Percentiles rank a stretch among this genome's conserved stretches.
phyloP scores from a whole-genome alignment of 2,797 vertebrate species.

The Gymnoscopelus microlampas region DNA sequence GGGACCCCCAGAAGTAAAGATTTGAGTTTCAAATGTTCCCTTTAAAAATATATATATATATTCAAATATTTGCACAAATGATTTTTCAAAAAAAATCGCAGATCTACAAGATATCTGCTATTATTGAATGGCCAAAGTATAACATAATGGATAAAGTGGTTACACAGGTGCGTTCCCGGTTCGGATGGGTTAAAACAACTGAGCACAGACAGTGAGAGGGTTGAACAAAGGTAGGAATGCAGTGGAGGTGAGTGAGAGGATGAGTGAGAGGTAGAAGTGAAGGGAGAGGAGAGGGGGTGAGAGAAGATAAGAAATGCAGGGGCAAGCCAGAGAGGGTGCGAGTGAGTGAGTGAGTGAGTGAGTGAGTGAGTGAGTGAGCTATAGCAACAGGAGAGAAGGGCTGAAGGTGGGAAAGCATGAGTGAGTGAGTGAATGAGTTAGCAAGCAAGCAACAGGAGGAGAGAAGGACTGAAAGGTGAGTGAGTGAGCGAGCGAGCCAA shows the following conservation, averaged over 20 bases:
- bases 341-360: not conserved
- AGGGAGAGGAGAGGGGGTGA: not conserved
- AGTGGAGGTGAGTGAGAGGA: conserved; percentile 13
- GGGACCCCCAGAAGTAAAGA: no score
- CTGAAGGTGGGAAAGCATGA: not conserved
- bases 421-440: conserved; percentile 3
- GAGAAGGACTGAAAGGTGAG: not conserved
- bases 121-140: no score
- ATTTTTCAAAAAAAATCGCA: no score
- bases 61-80: no score
- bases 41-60: no score
- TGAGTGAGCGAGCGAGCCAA: conserved; percentile 31
- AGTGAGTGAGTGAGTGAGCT: not conserved
- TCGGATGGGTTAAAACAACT: conserved; percentile 30
- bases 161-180: no score
- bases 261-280: not conserved
- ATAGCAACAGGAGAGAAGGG: no score
- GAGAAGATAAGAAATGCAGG: not conserved
- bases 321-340: not conserved
- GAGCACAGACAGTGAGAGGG: conserved; percentile 57
- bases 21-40: no score
- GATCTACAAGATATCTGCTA: no score
- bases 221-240: conserved; percentile 62
- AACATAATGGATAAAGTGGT: no score
- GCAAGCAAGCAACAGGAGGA: not conserved